Conservation (phyloP, 2,888 invertebrate genomes). For the Bugulina stolonifera region DNA sequence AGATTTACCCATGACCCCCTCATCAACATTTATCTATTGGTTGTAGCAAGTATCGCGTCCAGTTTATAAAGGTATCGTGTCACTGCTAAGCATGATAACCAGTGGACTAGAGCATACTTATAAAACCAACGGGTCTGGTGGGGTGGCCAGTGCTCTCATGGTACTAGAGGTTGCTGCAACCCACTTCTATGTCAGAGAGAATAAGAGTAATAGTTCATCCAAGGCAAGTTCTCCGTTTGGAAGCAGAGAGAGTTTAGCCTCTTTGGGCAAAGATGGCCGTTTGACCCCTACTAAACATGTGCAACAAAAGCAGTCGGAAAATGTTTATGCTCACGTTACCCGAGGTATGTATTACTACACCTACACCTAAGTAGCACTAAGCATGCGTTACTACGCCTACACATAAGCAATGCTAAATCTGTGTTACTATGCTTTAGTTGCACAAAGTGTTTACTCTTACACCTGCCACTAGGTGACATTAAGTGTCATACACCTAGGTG, state of each 20-base stretch:
- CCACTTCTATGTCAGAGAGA: slow-evolving; percentile 63
- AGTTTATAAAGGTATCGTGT: slow-evolving; percentile 94
- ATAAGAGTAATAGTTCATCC: slow-evolving; percentile 22
- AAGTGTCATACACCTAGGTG: too few relatives aligned
- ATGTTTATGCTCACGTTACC: background rate
- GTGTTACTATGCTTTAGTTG: too few relatives aligned
- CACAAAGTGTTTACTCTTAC: too few relatives aligned
- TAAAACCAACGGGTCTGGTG: slow-evolving; percentile 86
- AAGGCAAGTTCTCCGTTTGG: slow-evolving; percentile 51
- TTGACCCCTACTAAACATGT: slow-evolving; percentile 20
- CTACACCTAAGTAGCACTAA: too few relatives aligned
- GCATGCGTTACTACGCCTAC: too few relatives aligned
- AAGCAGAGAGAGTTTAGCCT: slow-evolving; percentile 49
- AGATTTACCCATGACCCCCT: too few relatives aligned
- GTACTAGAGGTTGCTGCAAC: slow-evolving; percentile 97
- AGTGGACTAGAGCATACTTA: slow-evolving; percentile 86
- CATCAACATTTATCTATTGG: too few relatives aligned
- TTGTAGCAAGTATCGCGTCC: slow-evolving; percentile 65
- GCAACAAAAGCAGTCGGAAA: slow-evolving; percentile 9
- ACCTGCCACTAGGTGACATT: too few relatives aligned
- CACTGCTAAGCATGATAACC: slow-evolving; percentile 80
- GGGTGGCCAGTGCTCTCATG: slow-evolving; percentile 90
- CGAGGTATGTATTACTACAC: background rate
- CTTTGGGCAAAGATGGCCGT: slow-evolving; percentile 28
- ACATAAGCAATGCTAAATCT: too few relatives aligned